A percentile compares a stretch with the other conserved stretches of the same genome.
Conservation (phyloP, 2,888 invertebrate species). For the Syritta pipiens region DNA sequence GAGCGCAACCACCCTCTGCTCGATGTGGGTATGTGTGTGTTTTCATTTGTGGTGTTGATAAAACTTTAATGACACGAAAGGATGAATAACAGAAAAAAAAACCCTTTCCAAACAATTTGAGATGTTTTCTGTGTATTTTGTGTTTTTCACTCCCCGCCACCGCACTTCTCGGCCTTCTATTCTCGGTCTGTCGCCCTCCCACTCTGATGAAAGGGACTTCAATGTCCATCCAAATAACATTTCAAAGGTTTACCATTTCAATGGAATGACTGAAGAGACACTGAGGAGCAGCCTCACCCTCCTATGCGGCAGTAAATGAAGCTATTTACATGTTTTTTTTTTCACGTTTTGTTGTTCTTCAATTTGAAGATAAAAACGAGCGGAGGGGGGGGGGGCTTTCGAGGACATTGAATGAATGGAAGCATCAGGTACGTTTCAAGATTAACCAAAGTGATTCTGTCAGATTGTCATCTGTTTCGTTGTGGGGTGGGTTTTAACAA, state of each 20-base stretch:
- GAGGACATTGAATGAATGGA: conserved; percentile 31
- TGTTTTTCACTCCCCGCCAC: conserved; percentile 24
- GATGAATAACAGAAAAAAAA: conserved; percentile 18
- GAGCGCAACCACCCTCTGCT: conserved; percentile 36
- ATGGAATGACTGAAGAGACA: conserved; percentile 54
- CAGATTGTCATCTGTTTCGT: conserved; percentile 40
- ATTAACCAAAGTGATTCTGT: conserved; percentile 47
- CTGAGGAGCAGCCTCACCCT: conserved; percentile 35
- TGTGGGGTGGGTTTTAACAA: background rate
- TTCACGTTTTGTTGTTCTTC: background rate
- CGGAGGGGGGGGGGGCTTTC: background rate
- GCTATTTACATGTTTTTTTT: conserved; percentile 61
- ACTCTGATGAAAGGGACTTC: conserved; percentile 63
- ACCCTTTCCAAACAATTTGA: conserved; percentile 65
- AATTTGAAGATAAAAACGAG: conserved; percentile 6
- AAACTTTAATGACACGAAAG: conserved; percentile 77
- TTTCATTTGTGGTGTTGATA: conserved; percentile 75
- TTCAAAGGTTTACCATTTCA: conserved; percentile 66
- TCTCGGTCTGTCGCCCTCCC: too few species aligned
- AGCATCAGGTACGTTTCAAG: conserved; percentile 53
- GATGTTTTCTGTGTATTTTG: conserved; percentile 66
- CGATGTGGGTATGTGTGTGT: conserved; percentile 52
- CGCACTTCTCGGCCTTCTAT: background rate
- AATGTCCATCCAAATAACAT: conserved; percentile 65
- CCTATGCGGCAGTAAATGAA: conserved; percentile 54